phyloP scores from a whole-genome alignment of 2,113 vertebrate species.

The Odobenus rosmarus region DNA sequence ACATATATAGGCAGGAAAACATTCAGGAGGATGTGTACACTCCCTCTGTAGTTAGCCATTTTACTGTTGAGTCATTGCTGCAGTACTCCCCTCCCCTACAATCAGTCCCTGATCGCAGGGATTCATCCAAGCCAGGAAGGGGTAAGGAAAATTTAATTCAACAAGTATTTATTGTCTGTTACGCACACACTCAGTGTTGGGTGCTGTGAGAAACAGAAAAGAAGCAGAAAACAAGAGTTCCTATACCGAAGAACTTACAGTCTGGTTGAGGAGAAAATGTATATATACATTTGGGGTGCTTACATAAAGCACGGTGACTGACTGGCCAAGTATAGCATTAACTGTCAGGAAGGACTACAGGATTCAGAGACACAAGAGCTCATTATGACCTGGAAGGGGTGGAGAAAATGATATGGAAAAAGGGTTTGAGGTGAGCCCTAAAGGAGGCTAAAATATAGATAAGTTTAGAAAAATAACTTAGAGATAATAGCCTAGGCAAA shows the following conservation, averaged over 20 bases:
- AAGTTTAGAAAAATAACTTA: constrained; percentile 48
- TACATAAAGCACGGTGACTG: not conserved
- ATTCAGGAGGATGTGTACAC: not conserved
- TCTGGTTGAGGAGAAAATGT: not conserved
- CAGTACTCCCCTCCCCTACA: not conserved
- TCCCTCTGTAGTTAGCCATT: not conserved
- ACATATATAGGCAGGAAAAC: not conserved
- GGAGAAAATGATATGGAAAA: not conserved
- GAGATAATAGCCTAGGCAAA: not conserved
- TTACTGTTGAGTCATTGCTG: not conserved
- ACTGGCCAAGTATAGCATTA: not conserved
- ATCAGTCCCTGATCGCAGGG: not conserved
- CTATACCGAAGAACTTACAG: not conserved
- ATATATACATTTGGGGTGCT: not conserved
- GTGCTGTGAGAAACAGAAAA: not conserved
- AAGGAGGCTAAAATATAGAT: not conserved
- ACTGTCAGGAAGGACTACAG: not conserved
- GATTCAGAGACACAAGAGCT: constrained; percentile 19
- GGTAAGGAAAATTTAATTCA: not conserved
- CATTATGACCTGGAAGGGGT: constrained; percentile 3
- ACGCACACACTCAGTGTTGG: not conserved
- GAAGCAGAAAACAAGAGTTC: not conserved
- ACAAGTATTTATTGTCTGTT: constrained; percentile 1
- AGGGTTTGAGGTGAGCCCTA: not conserved
- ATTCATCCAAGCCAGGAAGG: constrained; percentile 29